Conservation (phyloP, 2,113 vertebrate species). For the Tinamus guttatus region DNA sequence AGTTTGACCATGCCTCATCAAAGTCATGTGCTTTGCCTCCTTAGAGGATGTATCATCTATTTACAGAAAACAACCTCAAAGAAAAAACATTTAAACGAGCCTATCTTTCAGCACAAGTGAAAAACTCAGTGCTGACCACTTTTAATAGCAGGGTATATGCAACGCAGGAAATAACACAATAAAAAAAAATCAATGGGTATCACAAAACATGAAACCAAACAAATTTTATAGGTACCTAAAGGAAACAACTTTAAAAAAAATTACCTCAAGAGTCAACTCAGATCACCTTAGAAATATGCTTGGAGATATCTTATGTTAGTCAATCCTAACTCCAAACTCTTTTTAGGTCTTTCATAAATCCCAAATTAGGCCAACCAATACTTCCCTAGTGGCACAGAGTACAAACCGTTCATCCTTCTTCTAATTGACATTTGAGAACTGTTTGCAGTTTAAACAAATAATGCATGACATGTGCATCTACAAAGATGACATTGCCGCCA, state of each 20-base stretch:
- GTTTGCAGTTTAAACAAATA: not conserved
- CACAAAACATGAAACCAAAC: not conserved
- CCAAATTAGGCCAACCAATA: not conserved
- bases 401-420: not conserved
- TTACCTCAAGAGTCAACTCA: not conserved
- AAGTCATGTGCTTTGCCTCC: not conserved
- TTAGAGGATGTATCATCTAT: not conserved
- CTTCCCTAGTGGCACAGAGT: not conserved
- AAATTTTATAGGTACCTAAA: not conserved
- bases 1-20: not conserved
- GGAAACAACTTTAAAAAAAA: not conserved
- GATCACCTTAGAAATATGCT: not conserved
- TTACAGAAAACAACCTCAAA: not conserved
- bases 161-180: not conserved
- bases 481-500: not conserved
- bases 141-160: not conserved
- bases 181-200: not conserved
- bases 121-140: not conserved
- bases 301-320: not conserved
- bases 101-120: not conserved
- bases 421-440: not conserved
- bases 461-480: accelerated
- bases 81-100: not conserved
- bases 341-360: not conserved
- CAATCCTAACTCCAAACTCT: not conserved